Base-by-base conservation (phyloP, 2,113 vertebrate species). In the Orthochromis indermauri region DNA sequence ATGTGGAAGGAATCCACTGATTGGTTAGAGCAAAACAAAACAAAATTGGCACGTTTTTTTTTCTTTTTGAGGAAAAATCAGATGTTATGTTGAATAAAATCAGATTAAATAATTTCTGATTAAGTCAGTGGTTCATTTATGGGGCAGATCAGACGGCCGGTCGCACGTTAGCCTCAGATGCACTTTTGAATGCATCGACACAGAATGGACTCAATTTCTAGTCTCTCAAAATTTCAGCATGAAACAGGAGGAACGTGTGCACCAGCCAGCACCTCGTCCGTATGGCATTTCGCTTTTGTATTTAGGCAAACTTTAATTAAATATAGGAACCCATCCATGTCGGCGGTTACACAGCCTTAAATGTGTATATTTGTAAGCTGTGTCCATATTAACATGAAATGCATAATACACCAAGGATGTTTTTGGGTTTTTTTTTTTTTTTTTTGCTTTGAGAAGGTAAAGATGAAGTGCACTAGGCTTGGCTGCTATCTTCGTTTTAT, bases 401-500 rank as follows among this genome's bases (percentile, higher is more conserved):
- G 21, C 9, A 59, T 37, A 80, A 47, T 21, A 84, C 63, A 61
- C 17, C 1, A 26, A 87, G 71, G 16, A 63, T 63, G 49, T n/a
- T 45, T 53, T 31, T 10, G 26, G 17, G 8, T 16, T 57, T n/a
- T 9, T 14, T 7, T 13, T 59, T 59, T 2, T 4, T 35, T 59
- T 53, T 63, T 66, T 66, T 66, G 33, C 37, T 24, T 79, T 24
- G n/a, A 86, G 66, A 83, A 83, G 80, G 80, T 90, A 81, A 63
- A 89, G 84, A 86, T 88, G 53, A 86, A 88, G 66, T 42, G 71
- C 79, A 84, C 24, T 40, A 6, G 28, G 45, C 86, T 88, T 40
- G 35, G 89, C 81, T 83, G 55, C 82, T 73, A 51, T 88, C 71
- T 84, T 91, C 85, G 59, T 85, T 95, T 93, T 88, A 90, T 92